Conservation (phyloP, 2,113 vertebrate species). For the Halcyon malimbica region DNA sequence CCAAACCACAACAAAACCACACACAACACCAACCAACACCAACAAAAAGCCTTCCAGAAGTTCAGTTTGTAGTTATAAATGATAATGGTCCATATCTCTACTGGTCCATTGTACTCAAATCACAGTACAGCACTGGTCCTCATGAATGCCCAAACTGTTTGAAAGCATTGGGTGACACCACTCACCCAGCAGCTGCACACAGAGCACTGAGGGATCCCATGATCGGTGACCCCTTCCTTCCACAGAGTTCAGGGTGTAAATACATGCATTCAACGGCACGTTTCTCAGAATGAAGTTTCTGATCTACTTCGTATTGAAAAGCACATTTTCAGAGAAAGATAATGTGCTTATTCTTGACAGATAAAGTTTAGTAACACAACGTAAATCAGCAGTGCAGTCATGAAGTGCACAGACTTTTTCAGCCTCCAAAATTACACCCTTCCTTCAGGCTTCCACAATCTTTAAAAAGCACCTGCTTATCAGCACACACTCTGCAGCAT, state of each 20-base stretch:
- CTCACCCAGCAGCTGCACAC: neutral
- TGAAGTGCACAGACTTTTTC: neutral
- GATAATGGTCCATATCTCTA: neutral
- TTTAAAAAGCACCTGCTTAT: constrained; percentile 37
- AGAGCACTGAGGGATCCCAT: neutral
- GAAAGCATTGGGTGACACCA: neutral
- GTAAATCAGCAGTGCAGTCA: neutral
- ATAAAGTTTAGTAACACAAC: neutral
- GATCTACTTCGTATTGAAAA: neutral
- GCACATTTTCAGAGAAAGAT: neutral
- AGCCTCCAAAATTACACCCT: neutral
- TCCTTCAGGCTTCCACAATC: neutral
- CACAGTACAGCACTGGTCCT: neutral
- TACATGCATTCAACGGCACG: neutral
- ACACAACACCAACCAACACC: neutral
- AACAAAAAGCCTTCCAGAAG: neutral
- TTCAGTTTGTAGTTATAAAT: neutral
- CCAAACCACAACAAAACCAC: neutral
- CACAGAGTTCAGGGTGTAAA: neutral
- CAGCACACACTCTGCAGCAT: neutral
- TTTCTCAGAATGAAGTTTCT: neutral
- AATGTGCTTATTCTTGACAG: neutral
- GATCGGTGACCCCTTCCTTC: neutral
- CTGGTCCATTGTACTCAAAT: neutral
- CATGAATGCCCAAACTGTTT: neutral